A percentile compares a stretch with the other conserved stretches of the same genome.
These are phyloP conservation scores for Strix aluco DNA, from an alignment of 2,113 vertebrate species.

Conservation along the genomic window DNA sequence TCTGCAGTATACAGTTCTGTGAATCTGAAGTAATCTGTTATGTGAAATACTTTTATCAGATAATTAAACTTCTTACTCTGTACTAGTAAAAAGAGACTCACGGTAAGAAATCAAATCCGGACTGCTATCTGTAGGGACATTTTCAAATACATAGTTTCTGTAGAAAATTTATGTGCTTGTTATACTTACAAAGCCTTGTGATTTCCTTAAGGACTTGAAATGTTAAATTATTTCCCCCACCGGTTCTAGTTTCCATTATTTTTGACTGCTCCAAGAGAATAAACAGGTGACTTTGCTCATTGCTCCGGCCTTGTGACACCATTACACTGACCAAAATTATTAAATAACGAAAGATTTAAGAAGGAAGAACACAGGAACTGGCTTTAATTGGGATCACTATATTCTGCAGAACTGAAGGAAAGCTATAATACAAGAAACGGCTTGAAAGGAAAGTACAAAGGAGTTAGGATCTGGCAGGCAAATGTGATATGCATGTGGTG, in stretches of 20 bases:
- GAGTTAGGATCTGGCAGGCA: conserved; percentile 34
- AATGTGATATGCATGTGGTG: not conserved
- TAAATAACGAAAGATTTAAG: not conserved
- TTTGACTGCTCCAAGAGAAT: conserved; percentile 21
- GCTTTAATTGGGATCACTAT: conserved; percentile 4
- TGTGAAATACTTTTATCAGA: not conserved
- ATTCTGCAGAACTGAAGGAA: not conserved
- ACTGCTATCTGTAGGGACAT: not conserved
- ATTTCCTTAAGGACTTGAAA: conserved; percentile 29
- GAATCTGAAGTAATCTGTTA: not conserved
- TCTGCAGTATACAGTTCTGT: not conserved
- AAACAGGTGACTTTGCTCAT: conserved; percentile 20
- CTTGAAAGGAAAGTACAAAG: conserved; percentile 38
- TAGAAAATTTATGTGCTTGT: not conserved
- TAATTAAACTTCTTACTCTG: conserved; percentile 19
- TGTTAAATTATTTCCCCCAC: not conserved
- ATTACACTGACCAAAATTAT: conserved; percentile 8
- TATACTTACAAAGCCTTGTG: not conserved
- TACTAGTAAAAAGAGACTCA: not conserved
- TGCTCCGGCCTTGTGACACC: not conserved
- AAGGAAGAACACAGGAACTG: conserved; percentile 1
- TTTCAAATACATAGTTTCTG: conserved; percentile 16
- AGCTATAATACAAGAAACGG: not conserved
- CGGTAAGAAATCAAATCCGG: not conserved
- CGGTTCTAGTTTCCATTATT: not conserved